Evolutionary conservation across 2,797 vertebrate genomes (phyloP).

Genomic region (Melanotaenia pygmaea): DNA sequence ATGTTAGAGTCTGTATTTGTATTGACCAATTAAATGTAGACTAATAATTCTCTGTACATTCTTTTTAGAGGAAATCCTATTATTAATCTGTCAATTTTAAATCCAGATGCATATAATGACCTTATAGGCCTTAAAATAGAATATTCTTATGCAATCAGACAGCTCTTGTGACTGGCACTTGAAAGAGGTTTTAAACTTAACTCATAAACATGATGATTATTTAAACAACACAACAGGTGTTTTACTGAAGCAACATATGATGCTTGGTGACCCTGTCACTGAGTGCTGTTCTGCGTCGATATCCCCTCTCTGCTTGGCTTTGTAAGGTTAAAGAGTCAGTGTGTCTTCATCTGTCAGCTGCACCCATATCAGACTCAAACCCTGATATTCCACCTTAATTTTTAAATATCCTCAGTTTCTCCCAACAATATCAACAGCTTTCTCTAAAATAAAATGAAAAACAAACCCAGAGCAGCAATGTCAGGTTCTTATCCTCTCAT

Average conservation of each 20-base stretch:
- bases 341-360: conserved; percentile 41
- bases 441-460: conserved; percentile 5
- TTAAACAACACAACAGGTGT: conserved; percentile 23
- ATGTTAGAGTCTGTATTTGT: too few species aligned
- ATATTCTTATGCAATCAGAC: too few species aligned
- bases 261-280: conserved; percentile 26
- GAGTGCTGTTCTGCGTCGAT: conserved; percentile 22
- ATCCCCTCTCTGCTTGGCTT: conserved; percentile 31
- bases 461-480: conserved; percentile 1
- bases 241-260: conserved; percentile 23
- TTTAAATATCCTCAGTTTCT: neutral
- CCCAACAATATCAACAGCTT: neutral
- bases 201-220: neutral
- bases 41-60: too few species aligned
- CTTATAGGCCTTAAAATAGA: neutral
- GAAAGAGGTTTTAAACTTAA: neutral
- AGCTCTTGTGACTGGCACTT: too few species aligned
- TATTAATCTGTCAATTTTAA: neutral
- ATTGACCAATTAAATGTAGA: too few species aligned
- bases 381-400: conserved; percentile 1
- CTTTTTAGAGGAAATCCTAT: neutral
- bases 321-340: conserved; percentile 44
- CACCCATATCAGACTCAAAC: too few species aligned
- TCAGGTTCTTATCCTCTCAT: neutral
- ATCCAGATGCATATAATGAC: neutral